Evolutionary conservation across 2,797 vertebrate species (phyloP), one percentile per base, ranked within the genome.

Genomic region (Lophius americanus): DNA sequence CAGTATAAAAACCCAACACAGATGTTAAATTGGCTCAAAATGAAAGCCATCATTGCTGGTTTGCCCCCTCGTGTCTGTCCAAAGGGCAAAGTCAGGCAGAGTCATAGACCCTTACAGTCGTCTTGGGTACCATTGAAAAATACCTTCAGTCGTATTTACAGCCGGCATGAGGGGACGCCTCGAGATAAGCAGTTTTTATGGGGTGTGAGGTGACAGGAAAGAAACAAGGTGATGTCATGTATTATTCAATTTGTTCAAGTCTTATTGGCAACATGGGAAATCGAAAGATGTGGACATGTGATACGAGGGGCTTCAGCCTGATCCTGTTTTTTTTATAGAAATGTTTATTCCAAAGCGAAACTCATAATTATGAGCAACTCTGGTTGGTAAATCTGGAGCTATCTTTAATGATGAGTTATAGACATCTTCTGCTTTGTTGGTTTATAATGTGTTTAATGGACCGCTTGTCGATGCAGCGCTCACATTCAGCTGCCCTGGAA

Each of bases 401-500:
- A 14, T 38, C 35, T 55, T 48, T 49, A 50, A 14, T 60, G 46
- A 68, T 70, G 68, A 79, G 38, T 75, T 61, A 64, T 7, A 37
- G 39, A 52, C 56, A 62, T 61, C 33, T 42, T 43, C 42, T 36
- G 23, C 57, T 11, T 48, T 48, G 38, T 64, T 52, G 23, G 23
- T 23, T 23, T 23, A 23, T 55, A 33, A 61, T 64, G 39, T 59
- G 60, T 57, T 64, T 46, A 66, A 57, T 5, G 39, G 55, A 44
- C 48, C 79, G 53, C 61, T 65, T 70, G 68, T 76, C 60, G 59
- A 60, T 33, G 59, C 55, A 43, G 46, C 35, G 56, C 67, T 66
- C 50, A 33, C 63, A 10, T 53, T 69, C 38, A 7, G 7, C 51
- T 41, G 39, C 23, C 59, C 49, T 71, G 55, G 44, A 69, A 64